Evolutionary conservation across 2,797 vertebrate genomes (phyloP), one percentile per base, ranked within the genome.

Genomic region (Gymnoscopelus microlampas): DNA sequence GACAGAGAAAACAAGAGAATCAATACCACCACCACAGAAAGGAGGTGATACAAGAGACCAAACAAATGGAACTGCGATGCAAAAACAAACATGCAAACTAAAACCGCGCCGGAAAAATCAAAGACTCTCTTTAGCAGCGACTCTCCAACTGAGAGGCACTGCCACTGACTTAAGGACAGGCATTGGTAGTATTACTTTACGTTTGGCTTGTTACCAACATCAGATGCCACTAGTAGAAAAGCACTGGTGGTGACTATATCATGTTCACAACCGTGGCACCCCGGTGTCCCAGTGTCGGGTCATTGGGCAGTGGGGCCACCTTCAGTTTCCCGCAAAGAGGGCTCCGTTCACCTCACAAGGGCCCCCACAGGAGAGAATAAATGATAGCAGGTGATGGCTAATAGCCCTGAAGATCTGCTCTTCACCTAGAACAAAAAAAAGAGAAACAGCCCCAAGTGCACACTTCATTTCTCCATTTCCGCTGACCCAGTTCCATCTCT

Each of bases 321-420:
- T 63, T 76, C 55, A 71, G 66, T 58, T 53, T 39, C 35, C 8
- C 39, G 60, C n/a, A 55, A 66, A 60, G 3, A 74, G 47, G 53
- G 29, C 14, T 15, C 67, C 73, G 26, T 74, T 48, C 66, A 66
- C 39, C 29, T 66, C 49, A 53, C 66, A 53, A 68, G 70, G 50
- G 49, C 60, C 39, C 9, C 39, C 62, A 39, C 75, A 78, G 66
- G 3, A 44, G 61, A 71, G 39, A 66, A 77, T 84, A 80, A 85
- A 68, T 78, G 57, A 87, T 76, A 53, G 61, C 64, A 66, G 70
- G 58, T 62, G 7, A 44, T 44, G 9, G 39, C 39, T 44, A 44
- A 76, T 81, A 75, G 71, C 68, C 29, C 49, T 68, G 72, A 55
- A 80, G 64, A 80, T 77, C 63, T 66, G 59, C n/a, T 51, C n/a